Conservation (phyloP, 2,888 invertebrate genomes). For the Allygus modestus region DNA sequence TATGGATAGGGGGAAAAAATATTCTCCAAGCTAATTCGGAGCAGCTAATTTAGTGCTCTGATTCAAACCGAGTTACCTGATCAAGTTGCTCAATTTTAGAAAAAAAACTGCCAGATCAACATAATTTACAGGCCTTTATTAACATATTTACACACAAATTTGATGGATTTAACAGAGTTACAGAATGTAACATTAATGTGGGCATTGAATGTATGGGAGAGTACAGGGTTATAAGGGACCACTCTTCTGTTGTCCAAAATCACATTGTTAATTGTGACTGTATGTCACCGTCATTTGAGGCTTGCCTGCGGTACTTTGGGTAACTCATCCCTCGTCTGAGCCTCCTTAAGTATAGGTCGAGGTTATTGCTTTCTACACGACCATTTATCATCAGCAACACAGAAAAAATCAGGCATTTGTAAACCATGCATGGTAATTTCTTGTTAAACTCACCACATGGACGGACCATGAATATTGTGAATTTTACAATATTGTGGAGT, state of each 20-base stretch:
- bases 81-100: slow-evolving; percentile 63
- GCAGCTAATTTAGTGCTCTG: slow-evolving; percentile 67
- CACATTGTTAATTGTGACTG: slow-evolving; percentile 45
- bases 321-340: slow-evolving; percentile 70
- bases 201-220: slow-evolving; percentile 64
- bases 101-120: slow-evolving; percentile 64
- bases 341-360: slow-evolving; percentile 68
- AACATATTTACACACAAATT: slow-evolving; percentile 70
- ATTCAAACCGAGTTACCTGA: slow-evolving; percentile 68
- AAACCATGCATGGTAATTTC: slow-evolving; percentile 73
- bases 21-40: slow-evolving; percentile 68
- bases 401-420: too few relatives aligned
- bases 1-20: slow-evolving; percentile 56
- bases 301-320: slow-evolving; percentile 72
- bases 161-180: slow-evolving; percentile 69
- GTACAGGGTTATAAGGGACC: slow-evolving; percentile 66
- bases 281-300: slow-evolving; percentile 27
- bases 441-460: slow-evolving; percentile 72
- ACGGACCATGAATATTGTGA: slow-evolving; percentile 71
- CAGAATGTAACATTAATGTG: slow-evolving; percentile 69
- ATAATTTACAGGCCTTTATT: too few relatives aligned
- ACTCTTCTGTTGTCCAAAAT: slow-evolving; percentile 68
- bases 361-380: slow-evolving; percentile 73
- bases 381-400: too few relatives aligned
- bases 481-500: slow-evolving; percentile 69